phyloP scores from a whole-genome alignment of 2,113 vertebrate species.

The Haemorhous mexicanus region DNA sequence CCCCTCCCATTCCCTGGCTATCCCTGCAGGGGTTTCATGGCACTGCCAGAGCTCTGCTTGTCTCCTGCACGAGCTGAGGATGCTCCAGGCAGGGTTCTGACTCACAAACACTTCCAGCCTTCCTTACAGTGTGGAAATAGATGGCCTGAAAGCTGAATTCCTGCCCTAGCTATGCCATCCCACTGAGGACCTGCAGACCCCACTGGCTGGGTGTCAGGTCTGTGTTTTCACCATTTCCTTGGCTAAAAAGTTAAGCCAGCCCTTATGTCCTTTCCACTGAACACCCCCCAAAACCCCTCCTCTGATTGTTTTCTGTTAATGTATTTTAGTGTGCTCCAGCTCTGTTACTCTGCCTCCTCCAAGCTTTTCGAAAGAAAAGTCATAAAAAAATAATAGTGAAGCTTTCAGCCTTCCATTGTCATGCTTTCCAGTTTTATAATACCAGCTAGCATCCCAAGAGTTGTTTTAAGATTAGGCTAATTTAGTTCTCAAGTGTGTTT shows the following conservation, averaged over 20 bases:
- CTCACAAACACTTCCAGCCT: not conserved
- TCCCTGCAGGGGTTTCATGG: rapidly evolving
- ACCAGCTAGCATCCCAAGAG: not conserved
- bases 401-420: not conserved
- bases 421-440: not conserved
- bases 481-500: not conserved
- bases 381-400: not conserved
- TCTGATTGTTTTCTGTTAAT: not conserved
- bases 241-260: not conserved
- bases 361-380: not conserved
- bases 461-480: not conserved
- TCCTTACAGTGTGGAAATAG: not conserved
- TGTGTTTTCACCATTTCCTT: not conserved
- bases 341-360: not conserved
- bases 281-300: rapidly evolving
- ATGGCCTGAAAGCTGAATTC: not conserved
- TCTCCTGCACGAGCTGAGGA: not conserved
- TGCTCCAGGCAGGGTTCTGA: not conserved
- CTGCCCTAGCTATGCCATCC: rapidly evolving
- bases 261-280: not conserved
- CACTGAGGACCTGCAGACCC: rapidly evolving
- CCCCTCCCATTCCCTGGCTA: rapidly evolving
- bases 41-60: not conserved
- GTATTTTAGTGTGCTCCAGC: not conserved
- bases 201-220: rapidly evolving